A percentile compares a stretch with the other conserved stretches of the same genome.
phyloP scores from a whole-genome alignment of 2,888 invertebrate genomes.

The Cheilosia vernalis region DNA sequence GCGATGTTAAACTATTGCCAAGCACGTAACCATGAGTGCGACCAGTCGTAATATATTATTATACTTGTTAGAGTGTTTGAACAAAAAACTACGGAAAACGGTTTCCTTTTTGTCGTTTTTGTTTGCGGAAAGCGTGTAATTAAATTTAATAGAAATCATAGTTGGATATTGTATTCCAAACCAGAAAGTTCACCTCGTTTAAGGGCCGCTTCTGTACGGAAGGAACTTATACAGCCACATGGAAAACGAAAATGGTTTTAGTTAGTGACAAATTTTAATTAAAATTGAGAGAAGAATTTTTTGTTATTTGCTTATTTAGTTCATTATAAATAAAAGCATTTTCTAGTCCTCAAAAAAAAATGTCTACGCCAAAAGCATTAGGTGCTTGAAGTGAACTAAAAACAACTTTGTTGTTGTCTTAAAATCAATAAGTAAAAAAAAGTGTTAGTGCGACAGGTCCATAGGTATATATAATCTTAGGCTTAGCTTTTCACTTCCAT shows the following conservation, averaged over 20 bases:
- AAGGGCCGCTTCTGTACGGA: constrained; percentile 6
- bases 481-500: too few relatives aligned
- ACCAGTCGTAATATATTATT: not conserved
- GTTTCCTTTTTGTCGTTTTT: constrained; percentile 13
- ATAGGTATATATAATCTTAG: too few relatives aligned
- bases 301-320: too few relatives aligned
- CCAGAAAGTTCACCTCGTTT: constrained; percentile 10
- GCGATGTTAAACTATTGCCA: constrained; percentile 24
- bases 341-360: too few relatives aligned
- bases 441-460: too few relatives aligned
- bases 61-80: not conserved
- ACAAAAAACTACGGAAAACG: not conserved
- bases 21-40: constrained; percentile 29
- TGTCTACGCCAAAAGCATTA: too few relatives aligned
- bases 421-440: too few relatives aligned
- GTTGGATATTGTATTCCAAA: not conserved
- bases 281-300: too few relatives aligned
- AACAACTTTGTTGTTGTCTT: too few relatives aligned
- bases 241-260: not conserved
- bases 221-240: not conserved
- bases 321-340: too few relatives aligned
- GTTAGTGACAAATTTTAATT: too few relatives aligned
- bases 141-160: constrained; percentile 6
- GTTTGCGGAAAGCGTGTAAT: constrained; percentile 4
- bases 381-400: too few relatives aligned